Base-by-base conservation (phyloP, 2,797 vertebrate genomes). In the Salarias fasciatus region DNA sequence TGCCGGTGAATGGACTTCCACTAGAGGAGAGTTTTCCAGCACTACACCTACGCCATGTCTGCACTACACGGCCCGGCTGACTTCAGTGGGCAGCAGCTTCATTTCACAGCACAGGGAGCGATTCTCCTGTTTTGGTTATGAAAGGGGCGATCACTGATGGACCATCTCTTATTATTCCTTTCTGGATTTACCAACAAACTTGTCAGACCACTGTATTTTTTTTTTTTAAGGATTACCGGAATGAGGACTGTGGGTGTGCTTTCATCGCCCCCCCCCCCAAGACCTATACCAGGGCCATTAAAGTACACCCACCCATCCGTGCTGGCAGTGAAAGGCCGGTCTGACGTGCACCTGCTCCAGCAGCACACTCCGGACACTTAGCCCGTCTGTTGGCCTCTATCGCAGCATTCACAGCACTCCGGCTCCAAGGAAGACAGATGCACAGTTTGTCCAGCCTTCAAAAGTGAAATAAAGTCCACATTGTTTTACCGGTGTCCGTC, bases 271-370 rank as follows among this genome's bases (percentile, higher is more conserved):
- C 80, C 79, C 71, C 70, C 72, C 74, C 82, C 83, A 76, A 80
- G 59, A 49, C 56, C 66, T 64, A 41, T 31, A 59, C 50, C 60
- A 51, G 69, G 33, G 49, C 61, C 18, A 24, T 79, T 53, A 79
- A 80, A 83, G 75, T 79, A 67, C 79, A 85, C 12, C 77, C 82
- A 75, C 82, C 76, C 73, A 66, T 75, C 76, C 72, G 76, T 53
- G 60, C 37, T 76, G 64, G 69, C 79, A 58, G 69, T 79, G 69
- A 89, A 86, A 84, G 77, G 73, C 79, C 40, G 3, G 69, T 75
- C 66, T 80, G 57, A 55, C 29, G 66, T 84, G 83, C 85, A 89
- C 88, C 85, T 89, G 88, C 86, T 83, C 59, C 53, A 53, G 53
- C 55, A 46, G 60, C 55, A 64, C 64, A 61, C 60, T 38, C 44